These are phyloP conservation scores for Brassicogethes aeneus DNA, from an alignment of 2,888 invertebrate species.

Conservation along the genomic window DNA sequence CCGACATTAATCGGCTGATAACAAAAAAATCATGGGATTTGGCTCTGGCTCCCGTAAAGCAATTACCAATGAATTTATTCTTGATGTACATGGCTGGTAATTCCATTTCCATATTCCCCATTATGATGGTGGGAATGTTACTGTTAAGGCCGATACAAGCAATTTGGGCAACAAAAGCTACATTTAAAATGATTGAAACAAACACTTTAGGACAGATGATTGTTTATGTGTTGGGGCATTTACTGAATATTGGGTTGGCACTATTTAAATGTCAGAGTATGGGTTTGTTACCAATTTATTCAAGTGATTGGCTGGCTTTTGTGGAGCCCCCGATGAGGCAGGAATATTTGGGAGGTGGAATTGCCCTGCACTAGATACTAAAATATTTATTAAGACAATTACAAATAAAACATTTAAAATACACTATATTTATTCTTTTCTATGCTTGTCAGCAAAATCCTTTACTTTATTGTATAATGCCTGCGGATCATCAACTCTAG, in stretches of 20 bases:
- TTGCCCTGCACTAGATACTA: conserved; percentile 49
- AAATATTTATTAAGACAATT: conserved; percentile 4
- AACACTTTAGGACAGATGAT: conserved; percentile 86
- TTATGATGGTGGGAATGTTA: conserved; percentile 99
- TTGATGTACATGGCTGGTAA: conserved; percentile 99
- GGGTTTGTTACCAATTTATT: conserved; percentile 93
- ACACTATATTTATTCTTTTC: conserved; percentile 38
- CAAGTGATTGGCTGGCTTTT: conserved; percentile 98
- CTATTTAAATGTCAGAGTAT: conserved; percentile 97
- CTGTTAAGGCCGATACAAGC: conserved; percentile 94
- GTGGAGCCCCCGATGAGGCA: conserved; percentile 80
- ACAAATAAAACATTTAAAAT: conserved; percentile 9
- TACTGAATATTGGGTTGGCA: conserved; percentile 84
- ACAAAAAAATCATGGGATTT: conserved; percentile 96
- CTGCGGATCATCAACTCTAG: conserved; percentile 75
- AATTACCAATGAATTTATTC: conserved; percentile 98
- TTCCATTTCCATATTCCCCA: conserved; percentile 98
- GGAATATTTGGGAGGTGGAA: conserved; percentile 80
- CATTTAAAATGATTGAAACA: conserved; percentile 90
- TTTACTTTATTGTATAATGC: conserved; percentile 62
- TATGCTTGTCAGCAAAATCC: conserved; percentile 60
- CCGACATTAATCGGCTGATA: conserved; percentile 73
- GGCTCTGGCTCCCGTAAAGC: conserved; percentile 89
- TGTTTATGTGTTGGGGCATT: conserved; percentile 87
- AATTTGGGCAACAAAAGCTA: conserved; percentile 77